Base-by-base conservation (phyloP, 53 echinoderm and acorn worm species). In the Antedon mediterranea region DNA sequence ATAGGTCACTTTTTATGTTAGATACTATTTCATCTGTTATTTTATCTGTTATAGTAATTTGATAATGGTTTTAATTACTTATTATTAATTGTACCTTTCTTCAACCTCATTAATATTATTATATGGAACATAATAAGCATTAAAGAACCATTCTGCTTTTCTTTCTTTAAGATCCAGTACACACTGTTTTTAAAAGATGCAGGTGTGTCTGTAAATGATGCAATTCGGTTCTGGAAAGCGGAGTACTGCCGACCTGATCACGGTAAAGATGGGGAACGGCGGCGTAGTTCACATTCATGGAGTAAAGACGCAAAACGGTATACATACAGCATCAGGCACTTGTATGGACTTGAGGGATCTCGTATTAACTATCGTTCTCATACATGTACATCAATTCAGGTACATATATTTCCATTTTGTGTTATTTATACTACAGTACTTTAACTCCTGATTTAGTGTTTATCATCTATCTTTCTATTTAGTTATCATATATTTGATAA, bases 291-390 rank as follows among this genome's bases (percentile, higher is more conserved):
- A 42, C 88, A 90, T 72, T 43, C 74, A 28, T 98, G 98, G 98
- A 77, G 71, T 28, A 92, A 75, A 42, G 98, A 97, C 31, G 78
- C 82, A 32, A 84, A 80, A 79, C 82, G 98, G 34, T 97, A 92
- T 76, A 90, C 83, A 0, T 97, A 97, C 72, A 88, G 74, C 78
- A 98, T 98, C 75, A 81, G 98, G 29, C 98, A 98, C 43, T 78
- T 98, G 81, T 98, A 98, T 82, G 98, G 98, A 7, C 75, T 93
- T 73, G 92, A 98, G 43, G 98, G 98, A 29, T 93, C 98, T 5
- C 87, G 81, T 79, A 88, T 75, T 20, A 77, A 93, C 84, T 98
- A 98, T 74, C 84, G 82, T 29, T 88, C 98, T 18, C 98, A 97
- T 43, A 84, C 88, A 79, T 98, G 98, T 28, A 82, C 73, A 34